Percentiles rank a stretch among this genome's conserved stretches.
Evolutionary conservation across 2,797 vertebrate genomes (phyloP).

Genomic region (Tenualosa ilisha): DNA sequence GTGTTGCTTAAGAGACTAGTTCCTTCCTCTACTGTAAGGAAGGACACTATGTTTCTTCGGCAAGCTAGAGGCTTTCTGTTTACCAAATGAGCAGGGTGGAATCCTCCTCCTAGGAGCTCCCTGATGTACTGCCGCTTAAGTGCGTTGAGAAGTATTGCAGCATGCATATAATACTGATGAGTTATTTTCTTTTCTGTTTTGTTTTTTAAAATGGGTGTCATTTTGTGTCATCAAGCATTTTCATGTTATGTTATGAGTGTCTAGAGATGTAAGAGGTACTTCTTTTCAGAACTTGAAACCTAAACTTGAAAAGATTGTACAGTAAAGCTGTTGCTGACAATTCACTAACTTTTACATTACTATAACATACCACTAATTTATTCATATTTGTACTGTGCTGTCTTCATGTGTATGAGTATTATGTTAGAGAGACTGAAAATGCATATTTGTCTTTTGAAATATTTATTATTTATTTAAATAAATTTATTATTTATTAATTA

Average conservation of each 20-base stretch:
- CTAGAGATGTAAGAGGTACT: not conserved
- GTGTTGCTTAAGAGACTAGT: not conserved
- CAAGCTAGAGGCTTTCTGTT: not conserved
- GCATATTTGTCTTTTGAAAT: not conserved
- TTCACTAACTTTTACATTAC: not conserved
- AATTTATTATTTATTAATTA: too few species aligned
- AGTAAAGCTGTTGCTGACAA: constrained; percentile 43
- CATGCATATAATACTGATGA: not conserved
- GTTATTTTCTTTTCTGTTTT: not conserved
- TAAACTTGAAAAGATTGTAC: constrained; percentile 12
- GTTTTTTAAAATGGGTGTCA: not conserved
- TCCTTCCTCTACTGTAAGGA: not conserved
- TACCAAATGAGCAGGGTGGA: not conserved
- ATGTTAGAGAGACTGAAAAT: not conserved
- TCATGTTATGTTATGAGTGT: not conserved
- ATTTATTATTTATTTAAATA: too few species aligned
- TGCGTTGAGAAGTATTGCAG: constrained; percentile 6
- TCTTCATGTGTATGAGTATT: not conserved
- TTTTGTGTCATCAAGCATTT: not conserved
- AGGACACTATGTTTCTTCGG: not conserved
- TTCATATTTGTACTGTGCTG: not conserved
- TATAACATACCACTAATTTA: not conserved
- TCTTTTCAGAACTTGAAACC: constrained; percentile 9
- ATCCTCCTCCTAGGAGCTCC: not conserved
- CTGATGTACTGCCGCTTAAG: not conserved